These are phyloP conservation scores for Tiliqua scincoides DNA, from an alignment of 2,113 vertebrate species.

Conservation along the genomic window DNA sequence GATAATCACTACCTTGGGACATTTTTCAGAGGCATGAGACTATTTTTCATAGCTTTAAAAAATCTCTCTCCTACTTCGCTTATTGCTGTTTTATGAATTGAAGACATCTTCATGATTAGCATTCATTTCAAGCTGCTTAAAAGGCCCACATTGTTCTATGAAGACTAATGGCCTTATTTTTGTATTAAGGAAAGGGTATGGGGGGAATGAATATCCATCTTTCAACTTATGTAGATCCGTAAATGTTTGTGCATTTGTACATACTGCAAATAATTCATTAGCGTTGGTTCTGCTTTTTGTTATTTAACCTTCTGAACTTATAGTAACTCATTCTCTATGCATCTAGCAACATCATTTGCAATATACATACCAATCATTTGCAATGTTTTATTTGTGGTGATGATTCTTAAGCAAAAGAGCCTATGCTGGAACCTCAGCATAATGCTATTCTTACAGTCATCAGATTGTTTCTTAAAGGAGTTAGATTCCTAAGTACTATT, in stretches of 20 bases:
- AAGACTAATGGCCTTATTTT: constrained; percentile 7
- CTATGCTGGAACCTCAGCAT: background rate
- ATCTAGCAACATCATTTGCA: background rate
- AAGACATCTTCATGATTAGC: constrained; percentile 34
- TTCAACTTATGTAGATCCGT: constrained; percentile 9
- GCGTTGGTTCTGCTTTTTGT: background rate
- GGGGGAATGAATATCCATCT: constrained; percentile 3
- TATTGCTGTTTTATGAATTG: constrained; percentile 43
- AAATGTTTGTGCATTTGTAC: background rate
- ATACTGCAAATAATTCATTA: constrained; percentile 8
- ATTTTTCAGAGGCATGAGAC: constrained; percentile 46
- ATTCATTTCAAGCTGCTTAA: constrained; percentile 45
- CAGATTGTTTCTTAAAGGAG: too few species aligned
- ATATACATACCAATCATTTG: too few species aligned
- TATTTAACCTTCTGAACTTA: constrained; percentile 14
- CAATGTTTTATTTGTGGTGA: background rate
- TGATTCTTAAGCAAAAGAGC: background rate
- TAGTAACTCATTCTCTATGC: background rate
- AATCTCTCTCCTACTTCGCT: constrained; percentile 20
- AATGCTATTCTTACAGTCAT: background rate
- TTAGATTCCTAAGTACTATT: too few species aligned
- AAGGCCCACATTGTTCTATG: background rate
- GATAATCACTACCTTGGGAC: constrained; percentile 52
- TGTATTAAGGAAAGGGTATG: constrained; percentile 4
- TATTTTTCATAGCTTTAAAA: background rate